These are phyloP conservation scores for Hirtodrosophila trivittata DNA, from an alignment of 2,888 invertebrate genomes.

Conservation along the genomic window DNA sequence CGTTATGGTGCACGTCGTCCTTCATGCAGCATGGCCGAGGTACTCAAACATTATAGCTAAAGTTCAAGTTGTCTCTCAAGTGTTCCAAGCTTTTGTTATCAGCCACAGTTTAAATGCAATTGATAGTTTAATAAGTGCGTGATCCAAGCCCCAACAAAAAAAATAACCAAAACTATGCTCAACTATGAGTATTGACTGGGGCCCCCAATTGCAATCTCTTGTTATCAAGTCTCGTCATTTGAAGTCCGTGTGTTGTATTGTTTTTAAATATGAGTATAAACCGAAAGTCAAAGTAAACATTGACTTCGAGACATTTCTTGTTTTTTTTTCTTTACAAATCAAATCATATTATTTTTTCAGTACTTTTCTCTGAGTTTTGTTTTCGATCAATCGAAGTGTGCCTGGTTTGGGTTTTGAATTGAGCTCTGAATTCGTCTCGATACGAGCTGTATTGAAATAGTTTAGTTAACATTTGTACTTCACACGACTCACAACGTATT, in stretches of 20 bases:
- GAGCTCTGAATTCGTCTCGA: not conserved
- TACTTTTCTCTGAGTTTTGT: no score
- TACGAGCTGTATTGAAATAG: not conserved
- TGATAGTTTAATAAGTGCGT: not conserved
- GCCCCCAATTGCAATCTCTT: no score
- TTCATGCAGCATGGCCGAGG: conserved; percentile 88
- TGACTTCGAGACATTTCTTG: no score
- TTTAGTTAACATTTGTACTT: conserved; percentile 56
- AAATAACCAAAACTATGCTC: no score
- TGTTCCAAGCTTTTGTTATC: not conserved
- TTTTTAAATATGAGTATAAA: no score
- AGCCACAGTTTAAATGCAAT: not conserved
- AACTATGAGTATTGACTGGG: no score
- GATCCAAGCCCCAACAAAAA: not conserved
- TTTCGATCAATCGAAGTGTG: conserved; percentile 34
- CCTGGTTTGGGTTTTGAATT: conserved; percentile 4
- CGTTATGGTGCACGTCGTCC: conserved; percentile 87
- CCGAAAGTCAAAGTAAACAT: no score
- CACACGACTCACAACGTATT: conserved; percentile 44
- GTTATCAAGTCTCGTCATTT: no score
- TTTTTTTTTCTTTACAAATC: no score
- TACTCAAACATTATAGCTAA: conserved; percentile 74
- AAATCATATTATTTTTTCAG: not conserved
- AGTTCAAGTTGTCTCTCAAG: no score
- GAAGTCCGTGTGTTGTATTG: no score